A percentile compares a stretch with the other conserved stretches of the same genome.
phyloP scores from a whole-genome alignment of 1,140 invertebrate species.

The Metaphire vulgaris region DNA sequence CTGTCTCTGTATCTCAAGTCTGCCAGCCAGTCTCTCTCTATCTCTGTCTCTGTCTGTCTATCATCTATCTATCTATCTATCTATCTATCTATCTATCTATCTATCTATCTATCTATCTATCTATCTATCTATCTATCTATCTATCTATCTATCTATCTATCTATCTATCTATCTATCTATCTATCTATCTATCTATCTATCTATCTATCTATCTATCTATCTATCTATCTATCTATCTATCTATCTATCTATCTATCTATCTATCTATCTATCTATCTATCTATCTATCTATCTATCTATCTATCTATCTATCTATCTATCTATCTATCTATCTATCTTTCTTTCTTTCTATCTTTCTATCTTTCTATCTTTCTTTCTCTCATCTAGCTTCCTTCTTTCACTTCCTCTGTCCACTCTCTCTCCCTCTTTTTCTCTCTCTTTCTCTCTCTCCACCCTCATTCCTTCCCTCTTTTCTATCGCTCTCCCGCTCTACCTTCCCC shows the following conservation, averaged over 20 bases:
- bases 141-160: too few relatives aligned
- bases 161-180: too few relatives aligned
- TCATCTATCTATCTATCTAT: too few relatives aligned
- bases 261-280: not conserved
- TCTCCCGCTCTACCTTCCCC: not conserved
- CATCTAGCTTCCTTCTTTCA: not conserved
- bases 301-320: not conserved
- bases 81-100: too few relatives aligned
- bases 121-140: too few relatives aligned
- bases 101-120: too few relatives aligned
- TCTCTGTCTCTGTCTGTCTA: too few relatives aligned
- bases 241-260: not conserved
- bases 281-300: not conserved
- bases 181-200: too few relatives aligned
- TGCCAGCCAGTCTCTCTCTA: too few relatives aligned
- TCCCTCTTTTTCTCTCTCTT: not conserved
- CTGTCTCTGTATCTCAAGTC: too few relatives aligned
- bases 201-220: constrained; percentile 6
- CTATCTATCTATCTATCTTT: not conserved
- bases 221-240: constrained; percentile 4
- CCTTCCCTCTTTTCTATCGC: not conserved
- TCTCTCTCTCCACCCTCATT: not conserved
- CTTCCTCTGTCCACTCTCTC: not conserved
- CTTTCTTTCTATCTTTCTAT: not conserved
- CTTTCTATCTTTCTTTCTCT: not conserved